Base-by-base conservation (phyloP, 2,888 invertebrate genomes). In the Synergus itoensis region DNA sequence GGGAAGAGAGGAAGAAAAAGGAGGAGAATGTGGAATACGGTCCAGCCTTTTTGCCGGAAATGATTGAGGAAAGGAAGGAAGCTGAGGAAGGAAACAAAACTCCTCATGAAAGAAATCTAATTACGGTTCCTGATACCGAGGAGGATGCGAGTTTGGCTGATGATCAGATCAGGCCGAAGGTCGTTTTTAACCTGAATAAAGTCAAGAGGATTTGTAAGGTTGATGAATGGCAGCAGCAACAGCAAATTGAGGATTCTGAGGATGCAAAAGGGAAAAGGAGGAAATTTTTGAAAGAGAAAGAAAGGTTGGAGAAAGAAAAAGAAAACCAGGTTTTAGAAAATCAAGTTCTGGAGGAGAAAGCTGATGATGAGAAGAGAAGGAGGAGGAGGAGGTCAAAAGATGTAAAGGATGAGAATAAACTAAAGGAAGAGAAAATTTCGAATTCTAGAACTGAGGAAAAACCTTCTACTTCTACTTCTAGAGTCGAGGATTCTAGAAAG, bases 101-200 rank as follows among this genome's bases (percentile, higher is more conserved):
- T 28, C 28, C 28, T 3, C 28, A 3, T 3, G 28, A 28, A 28
- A 28, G 3, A 28, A 28, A 28, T 28, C 3, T 28, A 28, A 28
- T 28, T 28, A 28, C 45, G 0, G 45, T 45, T 45, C 45, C 45
- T 45, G 36, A 28, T 12, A 18, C 9, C 18, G 28, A n/a, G 7
- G 62, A 65, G 0, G 57, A 40, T 0, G 60, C 28, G 3, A 14
- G 41, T 7, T 82, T 80, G 0, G 8, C 76, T 1, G 83, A 80
- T n/a, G 78, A 45, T 9, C 36, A 41, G 21, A 82, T 83, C 0
- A 40, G 90, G 16, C 88, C 87, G 0, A 90, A 89, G 78, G 89
- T 90, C 0, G 79, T 87, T 2, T 90, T 90, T 60, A 90, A 90
- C 73, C 81, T 90, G n/a, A 86, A 87, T 0, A 89, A 86, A 79